Conservation (phyloP, 2,797 vertebrate species). For the Halcyon leucocephala region DNA sequence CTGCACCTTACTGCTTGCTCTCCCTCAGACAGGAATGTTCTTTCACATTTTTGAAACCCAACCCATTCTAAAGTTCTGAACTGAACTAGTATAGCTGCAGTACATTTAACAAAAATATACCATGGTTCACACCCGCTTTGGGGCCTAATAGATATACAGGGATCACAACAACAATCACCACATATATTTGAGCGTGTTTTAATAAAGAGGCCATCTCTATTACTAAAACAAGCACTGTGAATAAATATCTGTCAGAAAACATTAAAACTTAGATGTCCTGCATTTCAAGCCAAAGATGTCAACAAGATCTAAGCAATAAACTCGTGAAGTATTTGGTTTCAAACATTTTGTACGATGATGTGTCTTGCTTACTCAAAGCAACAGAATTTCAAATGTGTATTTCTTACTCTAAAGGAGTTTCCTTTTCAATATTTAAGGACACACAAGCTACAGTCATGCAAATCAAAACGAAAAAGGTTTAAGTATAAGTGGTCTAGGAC, state of each 20-base stretch:
- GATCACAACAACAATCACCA: background rate
- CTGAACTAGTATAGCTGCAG: background rate
- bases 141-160: fast-evolving
- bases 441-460: background rate
- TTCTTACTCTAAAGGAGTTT: background rate
- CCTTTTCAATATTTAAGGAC: slow-evolving; percentile 13
- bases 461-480: background rate
- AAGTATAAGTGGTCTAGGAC: background rate
- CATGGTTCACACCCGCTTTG: background rate
- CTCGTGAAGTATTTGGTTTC: background rate
- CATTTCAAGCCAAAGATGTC: background rate
- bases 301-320: background rate
- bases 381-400: background rate
- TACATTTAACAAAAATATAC: background rate
- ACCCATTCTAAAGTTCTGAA: background rate
- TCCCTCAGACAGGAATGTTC: background rate
- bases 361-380: background rate
- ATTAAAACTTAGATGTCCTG: background rate
- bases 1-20: background rate
- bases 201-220: background rate
- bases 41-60: background rate
- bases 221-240: background rate
- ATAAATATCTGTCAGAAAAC: background rate
- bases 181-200: background rate
- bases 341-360: background rate